These are phyloP conservation scores for Nannoperca australis DNA, from an alignment of 2,797 vertebrate species.

Conservation along the genomic window DNA sequence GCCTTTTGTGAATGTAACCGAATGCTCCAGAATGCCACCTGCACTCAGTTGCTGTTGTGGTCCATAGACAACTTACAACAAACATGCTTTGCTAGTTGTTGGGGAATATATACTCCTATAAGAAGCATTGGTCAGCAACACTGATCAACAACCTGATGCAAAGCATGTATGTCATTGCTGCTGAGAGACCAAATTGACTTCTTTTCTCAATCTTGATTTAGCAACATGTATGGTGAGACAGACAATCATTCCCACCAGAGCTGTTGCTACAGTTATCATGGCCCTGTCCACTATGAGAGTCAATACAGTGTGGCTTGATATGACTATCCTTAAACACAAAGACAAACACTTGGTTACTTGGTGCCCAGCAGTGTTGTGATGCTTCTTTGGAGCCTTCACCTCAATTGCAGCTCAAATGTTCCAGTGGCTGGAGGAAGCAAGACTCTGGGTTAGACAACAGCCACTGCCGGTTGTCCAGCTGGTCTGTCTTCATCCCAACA, in stretches of 20 bases:
- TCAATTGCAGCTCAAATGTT: conserved; percentile 12
- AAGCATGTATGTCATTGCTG: conserved; percentile 9
- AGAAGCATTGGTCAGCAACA: neutral
- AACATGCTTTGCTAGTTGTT: neutral
- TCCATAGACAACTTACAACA: neutral
- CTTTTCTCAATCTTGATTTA: neutral
- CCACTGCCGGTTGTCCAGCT: conserved; percentile 31
- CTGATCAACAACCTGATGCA: neutral
- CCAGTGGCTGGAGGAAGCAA: neutral
- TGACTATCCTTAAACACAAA: conserved; percentile 16
- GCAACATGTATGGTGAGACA: conserved; percentile 3
- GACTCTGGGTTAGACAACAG: neutral
- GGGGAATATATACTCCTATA: neutral
- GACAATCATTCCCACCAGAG: conserved; percentile 14
- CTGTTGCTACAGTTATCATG: conserved; percentile 14
- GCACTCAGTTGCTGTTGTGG: conserved; percentile 18
- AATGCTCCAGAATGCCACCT: conserved; percentile 18
- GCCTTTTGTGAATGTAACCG: conserved; percentile 20
- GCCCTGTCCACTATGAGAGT: neutral
- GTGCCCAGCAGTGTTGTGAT: conserved; percentile 16
- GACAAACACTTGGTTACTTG: neutral
- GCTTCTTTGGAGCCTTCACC: conserved; percentile 21
- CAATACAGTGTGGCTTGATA: neutral
- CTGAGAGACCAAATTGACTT: conserved; percentile 21
- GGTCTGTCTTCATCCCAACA: conserved; percentile 20